These are phyloP conservation scores for Mechanitis messenoides DNA, from an alignment of 2,888 invertebrate species.

Conservation along the genomic window DNA sequence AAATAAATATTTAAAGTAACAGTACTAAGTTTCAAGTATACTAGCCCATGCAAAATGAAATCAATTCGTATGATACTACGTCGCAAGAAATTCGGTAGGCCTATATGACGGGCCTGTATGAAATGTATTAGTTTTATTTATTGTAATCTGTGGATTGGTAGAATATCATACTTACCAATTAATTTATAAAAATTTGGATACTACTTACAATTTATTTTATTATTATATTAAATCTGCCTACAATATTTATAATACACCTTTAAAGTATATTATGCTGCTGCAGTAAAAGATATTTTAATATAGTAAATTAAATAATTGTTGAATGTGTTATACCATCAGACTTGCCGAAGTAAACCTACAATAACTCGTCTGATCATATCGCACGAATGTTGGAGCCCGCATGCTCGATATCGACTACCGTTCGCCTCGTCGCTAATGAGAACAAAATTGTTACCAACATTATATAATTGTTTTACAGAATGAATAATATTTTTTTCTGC, in stretches of 20 bases:
- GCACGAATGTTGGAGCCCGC: neutral
- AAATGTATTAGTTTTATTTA: neutral
- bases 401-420: slow-evolving; percentile 18
- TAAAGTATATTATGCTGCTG: no score
- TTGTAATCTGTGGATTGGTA: neutral
- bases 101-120: slow-evolving; percentile 43
- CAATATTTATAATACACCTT: no score
- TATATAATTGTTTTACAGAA: neutral
- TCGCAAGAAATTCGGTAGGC: slow-evolving; percentile 49
- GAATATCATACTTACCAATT: neutral
- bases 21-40: slow-evolving; percentile 14
- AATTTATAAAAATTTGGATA: neutral
- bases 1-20: neutral
- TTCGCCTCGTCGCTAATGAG: slow-evolving; percentile 18
- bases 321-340: neutral
- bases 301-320: neutral
- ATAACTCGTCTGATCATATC: slow-evolving; percentile 2
- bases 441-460: slow-evolving; percentile 14
- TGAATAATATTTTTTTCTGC: neutral
- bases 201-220: no score
- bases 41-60: slow-evolving; percentile 31
- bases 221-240: no score
- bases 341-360: neutral
- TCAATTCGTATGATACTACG: slow-evolving; percentile 40
- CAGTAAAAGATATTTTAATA: neutral